phyloP scores from a whole-genome alignment of 1,140 invertebrate species.

The Drosophila grimshawi region DNA sequence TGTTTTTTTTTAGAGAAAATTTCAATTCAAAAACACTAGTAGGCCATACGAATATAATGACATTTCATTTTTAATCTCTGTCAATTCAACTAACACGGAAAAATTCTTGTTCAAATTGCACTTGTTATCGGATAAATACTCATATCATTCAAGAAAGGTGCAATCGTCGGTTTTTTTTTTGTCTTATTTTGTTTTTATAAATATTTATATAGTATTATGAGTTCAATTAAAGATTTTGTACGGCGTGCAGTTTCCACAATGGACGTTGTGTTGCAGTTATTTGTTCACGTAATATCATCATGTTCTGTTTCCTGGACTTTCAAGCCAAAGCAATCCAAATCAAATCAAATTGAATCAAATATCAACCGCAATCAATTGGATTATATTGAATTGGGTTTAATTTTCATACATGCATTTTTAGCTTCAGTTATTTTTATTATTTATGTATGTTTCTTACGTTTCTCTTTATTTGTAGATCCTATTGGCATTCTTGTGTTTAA shows the following conservation, averaged over 20 bases:
- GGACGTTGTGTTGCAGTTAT: conserved; percentile 51
- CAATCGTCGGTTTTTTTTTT: conserved; percentile 15
- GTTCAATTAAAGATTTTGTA: conserved; percentile 42
- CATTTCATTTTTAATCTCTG: conserved; percentile 43
- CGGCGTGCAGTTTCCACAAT: conserved; percentile 46
- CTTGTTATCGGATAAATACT: conserved; percentile 35
- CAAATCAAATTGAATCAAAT: background rate
- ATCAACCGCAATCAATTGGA: background rate
- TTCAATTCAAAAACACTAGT: conserved; percentile 8
- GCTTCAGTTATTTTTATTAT: conserved; percentile 76
- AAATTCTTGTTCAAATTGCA: conserved; percentile 54
- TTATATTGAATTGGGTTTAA: conserved; percentile 10
- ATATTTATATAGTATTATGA: conserved; percentile 27
- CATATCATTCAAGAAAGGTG: conserved; percentile 29
- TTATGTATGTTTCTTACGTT: conserved; percentile 82
- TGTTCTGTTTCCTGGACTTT: conserved; percentile 5
- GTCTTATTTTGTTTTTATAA: too few relatives aligned
- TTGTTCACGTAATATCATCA: conserved; percentile 58
- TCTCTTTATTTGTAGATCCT: conserved; percentile 87
- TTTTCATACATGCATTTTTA: conserved; percentile 37
- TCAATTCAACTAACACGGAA: conserved; percentile 42
- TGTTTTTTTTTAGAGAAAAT: background rate
- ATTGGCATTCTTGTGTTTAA: conserved; percentile 89
- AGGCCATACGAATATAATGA: conserved; percentile 45
- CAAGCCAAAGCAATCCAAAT: conserved; percentile 1